Base-by-base conservation (phyloP, 1,140 invertebrate genomes). In the Anagrus nilaparvatae region DNA sequence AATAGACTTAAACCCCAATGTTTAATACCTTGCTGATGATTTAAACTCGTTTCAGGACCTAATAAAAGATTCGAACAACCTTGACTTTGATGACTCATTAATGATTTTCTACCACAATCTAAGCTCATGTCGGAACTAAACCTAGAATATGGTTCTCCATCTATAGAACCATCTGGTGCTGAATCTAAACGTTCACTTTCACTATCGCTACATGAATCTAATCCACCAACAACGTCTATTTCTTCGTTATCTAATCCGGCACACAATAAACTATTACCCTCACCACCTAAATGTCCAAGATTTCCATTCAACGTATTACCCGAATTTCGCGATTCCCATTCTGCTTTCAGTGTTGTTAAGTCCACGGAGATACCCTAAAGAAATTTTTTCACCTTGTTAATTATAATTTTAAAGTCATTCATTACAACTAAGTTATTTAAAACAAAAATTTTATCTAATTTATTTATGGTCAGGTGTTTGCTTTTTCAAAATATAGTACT, bases 301-400 rank as follows among this genome's bases (percentile, higher is more conserved):
- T 58, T 53, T 12, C 54, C 45, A 32, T 51, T 56, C 18, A 60
- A 18, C 5, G 56, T 53, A 27, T 47, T 58, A 5, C 53, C 46
- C n/a, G n/a, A 30, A 35, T 75, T 77, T 29, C 83, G 69, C 41
- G 82, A 83, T 63, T 91, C 86, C 60, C 84, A 78, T 55, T 89
- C 87, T n/a, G 70, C 63, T 8, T 71, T 61, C 17, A 93, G 66
- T 1, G 87, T 85, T 49, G 89, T 84, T 40, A 93, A 59, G 57
- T 90, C 87, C 8, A 92, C 87, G 17, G 82, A 78, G 49, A 92
- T 88, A 39, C 87, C 89, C 65, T 69, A n/a, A n/a, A n/a, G n/a
- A n/a, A n/a, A n/a, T n/a, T n/a, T n/a, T n/a, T n/a, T n/a, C n/a
- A n/a, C n/a, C n/a, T n/a, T n/a, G n/a, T n/a, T n/a, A n/a, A n/a